Evolutionary conservation across 2,797 vertebrate species (phyloP), one percentile per base, ranked within the genome.

Genomic region (Malurus leucopterus): DNA sequence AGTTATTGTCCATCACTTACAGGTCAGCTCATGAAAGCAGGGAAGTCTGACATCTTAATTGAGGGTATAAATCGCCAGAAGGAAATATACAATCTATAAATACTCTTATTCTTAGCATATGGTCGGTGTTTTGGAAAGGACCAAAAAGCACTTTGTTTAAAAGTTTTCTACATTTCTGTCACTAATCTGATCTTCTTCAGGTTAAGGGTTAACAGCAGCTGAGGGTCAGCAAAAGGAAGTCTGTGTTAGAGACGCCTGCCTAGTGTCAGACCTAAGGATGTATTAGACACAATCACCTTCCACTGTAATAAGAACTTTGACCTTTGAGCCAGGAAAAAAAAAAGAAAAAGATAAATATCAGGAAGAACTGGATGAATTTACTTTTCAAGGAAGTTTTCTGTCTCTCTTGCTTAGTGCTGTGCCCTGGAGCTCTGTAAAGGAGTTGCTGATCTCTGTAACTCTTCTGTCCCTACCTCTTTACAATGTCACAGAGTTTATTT

Each of bases 161-260:
- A 84, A 86, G 69, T 79, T 90, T n/a, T 69, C 91, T 74, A 46
- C 24, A 32, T 62, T 94, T 63, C 46, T 64, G 40, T 73, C 71
- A 59, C 43, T 88, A 71, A 76, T 54, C 50, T 2, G 8, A 79
- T 91, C 89, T 70, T 93, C 89, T 91, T 89, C 79, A 89, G 79
- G 87, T 70, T 88, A 88, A 88, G 92, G 90, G 92, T 88, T 92
- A 92, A 90, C 62, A 83, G 87, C 82, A 80, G 72, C 14, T 47
- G 76, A 74, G 62, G 73, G 90, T 54, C 86, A 91, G 86, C 63
- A 72, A 84, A 88, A 71, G 86, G 93, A 94, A 90, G 92, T 38
- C 58, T 75, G 70, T 17, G 17, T 40, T 63, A 63, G 2, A 91
- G 86, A 70, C 22, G 84, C 55, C 93, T 80, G 93, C 78, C 82